Percentiles rank a stretch among this genome's conserved stretches.
These are phyloP conservation scores for Auanema freiburgensis DNA, from an alignment of 2,888 invertebrate genomes.

Conservation along the genomic window DNA sequence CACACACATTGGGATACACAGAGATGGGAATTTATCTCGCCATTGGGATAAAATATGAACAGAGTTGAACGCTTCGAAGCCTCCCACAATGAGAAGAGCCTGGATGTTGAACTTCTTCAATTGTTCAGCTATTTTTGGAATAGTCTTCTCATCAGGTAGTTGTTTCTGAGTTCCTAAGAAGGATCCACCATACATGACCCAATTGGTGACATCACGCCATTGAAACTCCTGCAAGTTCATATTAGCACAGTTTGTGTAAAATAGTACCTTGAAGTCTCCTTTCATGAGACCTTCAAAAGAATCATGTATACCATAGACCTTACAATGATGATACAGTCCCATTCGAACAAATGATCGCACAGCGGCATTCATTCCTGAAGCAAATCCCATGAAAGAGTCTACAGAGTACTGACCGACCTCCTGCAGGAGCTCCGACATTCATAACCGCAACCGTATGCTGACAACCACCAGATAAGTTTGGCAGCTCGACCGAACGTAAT, in stretches of 20 bases:
- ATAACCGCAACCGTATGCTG: slow-evolving; percentile 75
- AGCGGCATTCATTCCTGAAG: slow-evolving; percentile 88
- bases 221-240: slow-evolving; percentile 67
- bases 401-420: slow-evolving; percentile 75
- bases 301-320: slow-evolving; percentile 88
- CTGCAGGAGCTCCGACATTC: slow-evolving; percentile 97
- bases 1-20: slow-evolving; percentile 90
- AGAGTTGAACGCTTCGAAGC: slow-evolving; percentile 92
- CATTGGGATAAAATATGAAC: slow-evolving; percentile 78
- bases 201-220: slow-evolving; percentile 92
- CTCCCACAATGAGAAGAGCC: slow-evolving; percentile 75
- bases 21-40: slow-evolving; percentile 77
- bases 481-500: slow-evolving; percentile 68
- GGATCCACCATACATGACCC: slow-evolving; percentile 95
- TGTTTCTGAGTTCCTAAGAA: slow-evolving; percentile 87
- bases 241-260: not conserved
- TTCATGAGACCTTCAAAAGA: slow-evolving; percentile 90
- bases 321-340: slow-evolving; percentile 90
- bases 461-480: slow-evolving; percentile 59
- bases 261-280: slow-evolving; percentile 73
- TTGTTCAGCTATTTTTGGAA: slow-evolving; percentile 81
- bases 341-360: slow-evolving; percentile 95
- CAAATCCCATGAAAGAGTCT: not conserved
- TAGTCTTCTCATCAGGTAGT: slow-evolving; percentile 49
- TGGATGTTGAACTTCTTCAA: slow-evolving; percentile 82